Evolutionary conservation across 2,113 vertebrate species (phyloP), one percentile per base, ranked within the genome.

Genomic region (Colistium nudipinnis): DNA sequence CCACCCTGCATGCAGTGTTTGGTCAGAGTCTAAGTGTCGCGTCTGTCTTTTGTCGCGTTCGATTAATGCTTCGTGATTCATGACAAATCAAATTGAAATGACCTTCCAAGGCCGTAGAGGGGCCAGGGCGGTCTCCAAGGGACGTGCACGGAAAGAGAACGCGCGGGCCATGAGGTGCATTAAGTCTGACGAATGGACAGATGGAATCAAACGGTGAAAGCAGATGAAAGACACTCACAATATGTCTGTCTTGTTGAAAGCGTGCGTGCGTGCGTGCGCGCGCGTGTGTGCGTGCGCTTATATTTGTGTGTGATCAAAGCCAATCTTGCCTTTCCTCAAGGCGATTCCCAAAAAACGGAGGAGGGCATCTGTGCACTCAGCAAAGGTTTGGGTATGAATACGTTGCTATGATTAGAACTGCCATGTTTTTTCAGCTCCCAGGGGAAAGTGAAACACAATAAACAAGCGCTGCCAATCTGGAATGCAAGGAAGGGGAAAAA

Each of bases 81-180:
- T 73, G 81, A 85, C 82, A 81, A 80, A 85, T 88, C 79, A 84
- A 84, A 89, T 74, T 49, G n/a, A 84, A 84, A 80, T 84, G 64
- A 71, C 67, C 62, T 74, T 74, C 28, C 55, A 38, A 75, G 62
- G 19, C 6, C 48, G 49, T 1, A 38, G 10, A 54, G 38, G 79
- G 69, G 70, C 22, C 31, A 66, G 57, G 27, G 66, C 45, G 38
- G 35, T 59, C 64, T 68, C 41, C 71, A 31, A 39, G 22, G 14
- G n/a, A 55, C 30, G 56, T 38, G 59, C 54, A 41, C 24, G 68
- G 12, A 67, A 33, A 80, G 59, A 86, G 64, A 59, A 70, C 66
- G 72, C 68, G 62, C 63, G 82, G 47, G 78, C 73, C 70, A 70
- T 14, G 63, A 76, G 63, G 68, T 68, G 65, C 47, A 56, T 74